Evolutionary conservation across 1,140 invertebrate genomes (phyloP).

Genomic region (Zeugodacus cucurbitae): DNA sequence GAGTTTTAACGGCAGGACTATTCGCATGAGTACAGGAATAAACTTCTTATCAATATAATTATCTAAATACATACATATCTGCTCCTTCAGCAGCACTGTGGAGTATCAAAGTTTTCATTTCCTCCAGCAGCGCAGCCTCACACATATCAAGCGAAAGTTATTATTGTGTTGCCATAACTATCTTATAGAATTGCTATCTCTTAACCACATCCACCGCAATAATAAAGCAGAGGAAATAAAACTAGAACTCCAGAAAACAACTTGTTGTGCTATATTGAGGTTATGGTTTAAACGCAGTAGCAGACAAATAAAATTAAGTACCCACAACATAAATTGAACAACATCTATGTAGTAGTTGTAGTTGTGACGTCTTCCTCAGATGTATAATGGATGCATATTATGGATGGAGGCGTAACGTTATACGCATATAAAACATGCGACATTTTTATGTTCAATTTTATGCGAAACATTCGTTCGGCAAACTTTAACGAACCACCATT

Average conservation of each 20-base stretch:
- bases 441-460: constrained; percentile 24
- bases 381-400: background rate
- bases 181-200: too few species aligned
- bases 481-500: background rate
- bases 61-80: too few species aligned
- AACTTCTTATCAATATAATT: too few species aligned
- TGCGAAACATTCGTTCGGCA: background rate
- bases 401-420: background rate
- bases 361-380: background rate
- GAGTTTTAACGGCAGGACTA: too few species aligned
- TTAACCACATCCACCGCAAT: too few species aligned
- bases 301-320: background rate
- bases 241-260: background rate
- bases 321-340: background rate
- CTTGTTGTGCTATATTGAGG: background rate
- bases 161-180: too few species aligned
- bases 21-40: too few species aligned
- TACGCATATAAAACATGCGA: background rate
- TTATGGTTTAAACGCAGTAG: background rate
- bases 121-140: too few species aligned
- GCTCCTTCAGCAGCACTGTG: too few species aligned
- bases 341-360: background rate
- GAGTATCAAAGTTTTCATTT: too few species aligned
- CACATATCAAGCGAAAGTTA: too few species aligned
- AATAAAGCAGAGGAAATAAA: too few species aligned